Conservation (phyloP, 2,113 vertebrate species). For the Engystomops pustulosus region DNA sequence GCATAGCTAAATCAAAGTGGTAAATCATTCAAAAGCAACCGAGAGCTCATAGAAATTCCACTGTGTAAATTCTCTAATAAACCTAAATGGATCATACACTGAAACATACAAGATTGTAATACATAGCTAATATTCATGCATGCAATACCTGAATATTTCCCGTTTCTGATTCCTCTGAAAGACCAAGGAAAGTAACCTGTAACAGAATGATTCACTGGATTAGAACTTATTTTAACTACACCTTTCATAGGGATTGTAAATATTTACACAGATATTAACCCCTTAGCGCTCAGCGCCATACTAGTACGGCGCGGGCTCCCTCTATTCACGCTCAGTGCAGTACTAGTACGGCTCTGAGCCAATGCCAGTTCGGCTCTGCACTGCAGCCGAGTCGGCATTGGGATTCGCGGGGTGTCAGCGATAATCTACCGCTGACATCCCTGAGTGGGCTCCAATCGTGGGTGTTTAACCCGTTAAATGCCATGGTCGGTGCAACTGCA, state of each 20-base stretch:
- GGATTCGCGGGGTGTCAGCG: too few species aligned
- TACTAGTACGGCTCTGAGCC: too few species aligned
- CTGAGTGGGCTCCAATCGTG: too few species aligned
- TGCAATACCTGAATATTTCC: conserved; percentile 79
- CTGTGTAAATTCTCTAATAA: neutral
- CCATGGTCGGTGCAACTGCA: too few species aligned
- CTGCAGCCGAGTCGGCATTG: too few species aligned
- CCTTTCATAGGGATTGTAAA: neutral
- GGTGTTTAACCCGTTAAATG: too few species aligned
- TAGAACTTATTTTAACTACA: neutral
- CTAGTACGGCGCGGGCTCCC: too few species aligned
- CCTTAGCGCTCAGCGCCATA: too few species aligned
- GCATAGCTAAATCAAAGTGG: neutral
- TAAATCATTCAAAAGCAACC: neutral
- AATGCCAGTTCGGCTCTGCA: too few species aligned
- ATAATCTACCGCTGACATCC: too few species aligned
- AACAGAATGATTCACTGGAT: conserved; percentile 55
- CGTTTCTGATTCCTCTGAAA: conserved; percentile 80
- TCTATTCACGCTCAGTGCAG: too few species aligned
- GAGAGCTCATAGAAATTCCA: neutral
- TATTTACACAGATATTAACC: too few species aligned
- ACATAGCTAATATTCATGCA: neutral
- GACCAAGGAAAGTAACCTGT: conserved; percentile 88
- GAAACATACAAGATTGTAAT: neutral
- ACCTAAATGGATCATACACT: neutral